phyloP scores from a whole-genome alignment of 2,888 invertebrate species.

The Coleophora deauratella region DNA sequence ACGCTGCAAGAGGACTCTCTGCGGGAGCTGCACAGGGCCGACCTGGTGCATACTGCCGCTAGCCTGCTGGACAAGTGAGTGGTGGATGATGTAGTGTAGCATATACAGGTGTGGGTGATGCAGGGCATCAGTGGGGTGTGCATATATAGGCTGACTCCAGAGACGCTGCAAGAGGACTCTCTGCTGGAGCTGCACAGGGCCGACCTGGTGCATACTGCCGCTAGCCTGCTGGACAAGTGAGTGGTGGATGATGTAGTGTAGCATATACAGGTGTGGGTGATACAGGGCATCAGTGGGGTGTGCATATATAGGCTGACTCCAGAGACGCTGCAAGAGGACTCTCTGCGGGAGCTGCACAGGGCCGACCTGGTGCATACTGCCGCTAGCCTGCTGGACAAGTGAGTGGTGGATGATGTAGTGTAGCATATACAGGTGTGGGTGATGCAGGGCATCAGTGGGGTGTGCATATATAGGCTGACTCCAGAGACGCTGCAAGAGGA shows the following conservation, averaged over 20 bases:
- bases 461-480: slow-evolving; percentile 94
- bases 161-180: slow-evolving; percentile 86
- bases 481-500: slow-evolving; percentile 87
- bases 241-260: too few species aligned
- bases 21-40: slow-evolving; percentile 92
- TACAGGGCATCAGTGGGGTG: too few species aligned
- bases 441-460: too few species aligned
- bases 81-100: too few species aligned
- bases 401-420: too few species aligned
- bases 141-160: slow-evolving; percentile 92
- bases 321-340: slow-evolving; percentile 87
- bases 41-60: slow-evolving; percentile 96
- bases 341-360: slow-evolving; percentile 88
- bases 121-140: too few species aligned
- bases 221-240: slow-evolving; percentile 84
- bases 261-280: too few species aligned
- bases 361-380: slow-evolving; percentile 98
- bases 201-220: slow-evolving; percentile 97
- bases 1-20: slow-evolving; percentile 86
- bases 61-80: slow-evolving; percentile 82
- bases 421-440: too few species aligned
- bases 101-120: too few species aligned
- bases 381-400: slow-evolving; percentile 86
- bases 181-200: slow-evolving; percentile 92
- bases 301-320: slow-evolving; percentile 93